Percentiles rank a stretch among this genome's conserved stretches.
Evolutionary conservation across 2,888 invertebrate species (phyloP).

Genomic region (Tricholauxania praeusta): DNA sequence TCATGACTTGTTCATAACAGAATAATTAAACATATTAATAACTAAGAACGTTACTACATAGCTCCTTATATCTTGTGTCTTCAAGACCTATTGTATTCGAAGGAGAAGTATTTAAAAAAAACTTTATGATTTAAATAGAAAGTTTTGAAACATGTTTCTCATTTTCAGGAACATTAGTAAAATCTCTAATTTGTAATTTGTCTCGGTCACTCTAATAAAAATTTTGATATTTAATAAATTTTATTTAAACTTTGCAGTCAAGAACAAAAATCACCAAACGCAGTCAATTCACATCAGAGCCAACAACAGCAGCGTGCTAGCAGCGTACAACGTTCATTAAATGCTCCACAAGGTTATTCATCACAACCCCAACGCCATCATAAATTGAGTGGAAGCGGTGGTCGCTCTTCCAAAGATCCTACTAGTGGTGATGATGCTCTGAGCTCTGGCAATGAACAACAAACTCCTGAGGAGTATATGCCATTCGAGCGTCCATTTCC

Average conservation of each 20-base stretch:
- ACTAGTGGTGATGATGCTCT: not conserved
- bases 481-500: slow-evolving; percentile 69
- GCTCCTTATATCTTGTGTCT: too few species aligned
- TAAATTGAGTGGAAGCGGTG: slow-evolving; percentile 13
- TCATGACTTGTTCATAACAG: too few species aligned
- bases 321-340: slow-evolving; percentile 55
- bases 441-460: slow-evolving; percentile 28
- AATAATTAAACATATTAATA: too few species aligned
- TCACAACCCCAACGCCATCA: slow-evolving; percentile 50
- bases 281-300: slow-evolving; percentile 17
- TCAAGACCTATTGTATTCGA: too few species aligned
- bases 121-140: too few species aligned
- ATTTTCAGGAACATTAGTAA: too few species aligned
- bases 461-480: slow-evolving; percentile 66
- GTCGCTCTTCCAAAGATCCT: slow-evolving; percentile 18
- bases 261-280: slow-evolving; percentile 40
- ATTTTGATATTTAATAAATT: not conserved
- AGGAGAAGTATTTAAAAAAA: too few species aligned
- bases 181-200: too few species aligned
- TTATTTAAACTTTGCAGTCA: not conserved
- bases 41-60: too few species aligned
- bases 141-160: too few species aligned
- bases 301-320: slow-evolving; percentile 47
- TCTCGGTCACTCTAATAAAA: too few species aligned
- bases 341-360: slow-evolving; percentile 62